These are phyloP conservation scores for Pontoporia blainvillei DNA, from an alignment of 2,113 vertebrate species.

Conservation along the genomic window DNA sequence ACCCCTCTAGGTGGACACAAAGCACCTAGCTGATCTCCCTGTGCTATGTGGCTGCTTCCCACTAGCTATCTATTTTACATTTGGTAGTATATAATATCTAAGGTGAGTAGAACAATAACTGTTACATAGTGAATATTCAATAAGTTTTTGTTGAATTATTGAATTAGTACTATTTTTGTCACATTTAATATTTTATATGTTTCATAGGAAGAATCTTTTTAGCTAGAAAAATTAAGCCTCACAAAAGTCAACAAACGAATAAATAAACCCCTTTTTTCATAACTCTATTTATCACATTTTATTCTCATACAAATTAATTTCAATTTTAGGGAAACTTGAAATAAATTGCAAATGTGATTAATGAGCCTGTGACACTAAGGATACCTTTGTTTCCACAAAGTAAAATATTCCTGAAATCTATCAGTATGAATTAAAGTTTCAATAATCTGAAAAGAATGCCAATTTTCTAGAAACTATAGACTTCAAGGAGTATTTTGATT, in stretches of 20 bases:
- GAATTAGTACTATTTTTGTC: not conserved
- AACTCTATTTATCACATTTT: not conserved
- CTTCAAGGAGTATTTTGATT: not conserved
- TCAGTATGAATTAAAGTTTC: not conserved
- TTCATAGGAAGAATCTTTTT: not conserved
- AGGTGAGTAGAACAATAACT: not conserved
- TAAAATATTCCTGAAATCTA: not conserved
- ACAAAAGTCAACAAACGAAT: not conserved
- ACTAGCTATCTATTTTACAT: no score
- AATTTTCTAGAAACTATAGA: not conserved
- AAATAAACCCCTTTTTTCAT: not conserved
- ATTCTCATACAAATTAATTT: not conserved
- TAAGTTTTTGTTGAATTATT: not conserved
- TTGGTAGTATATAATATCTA: no score
- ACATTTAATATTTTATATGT: not conserved
- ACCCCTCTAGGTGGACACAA: no score
- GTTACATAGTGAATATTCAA: not conserved
- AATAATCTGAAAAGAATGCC: not conserved
- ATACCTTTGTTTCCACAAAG: not conserved
- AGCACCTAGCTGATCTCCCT: no score
- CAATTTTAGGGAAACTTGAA: not conserved
- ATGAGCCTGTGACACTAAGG: not conserved
- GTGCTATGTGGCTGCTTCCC: no score
- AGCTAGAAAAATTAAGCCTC: not conserved
- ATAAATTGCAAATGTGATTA: not conserved